Evolutionary conservation across 2,888 invertebrate species (phyloP).

Genomic region (Drosophila nr. perissopoda): DNA sequence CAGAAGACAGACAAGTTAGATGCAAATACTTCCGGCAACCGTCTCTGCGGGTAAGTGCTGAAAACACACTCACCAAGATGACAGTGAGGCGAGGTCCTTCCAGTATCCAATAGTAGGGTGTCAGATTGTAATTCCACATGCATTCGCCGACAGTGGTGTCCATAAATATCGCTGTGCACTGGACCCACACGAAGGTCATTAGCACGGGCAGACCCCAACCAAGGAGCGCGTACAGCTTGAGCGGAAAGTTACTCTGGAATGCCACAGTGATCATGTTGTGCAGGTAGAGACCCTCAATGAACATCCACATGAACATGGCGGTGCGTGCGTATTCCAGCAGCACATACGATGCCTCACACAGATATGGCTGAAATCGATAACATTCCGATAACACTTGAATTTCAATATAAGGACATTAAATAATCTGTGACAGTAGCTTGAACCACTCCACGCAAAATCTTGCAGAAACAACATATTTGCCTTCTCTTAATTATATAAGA

Average conservation of each 20-base stretch:
- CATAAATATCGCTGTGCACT: slow-evolving; percentile 87
- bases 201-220: slow-evolving; percentile 92
- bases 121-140: slow-evolving; percentile 94
- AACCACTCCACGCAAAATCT: neutral
- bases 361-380: slow-evolving; percentile 87
- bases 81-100: slow-evolving; percentile 94
- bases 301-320: slow-evolving; percentile 98
- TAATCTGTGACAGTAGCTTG: neutral
- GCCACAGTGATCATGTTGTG: slow-evolving; percentile 93
- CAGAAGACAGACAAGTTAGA: neutral
- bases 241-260: slow-evolving; percentile 87
- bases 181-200: slow-evolving; percentile 89
- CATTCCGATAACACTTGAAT: neutral
- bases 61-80: slow-evolving; percentile 88
- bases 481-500: neutral
- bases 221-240: slow-evolving; percentile 87
- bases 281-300: slow-evolving; percentile 95
- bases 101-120: slow-evolving; percentile 93
- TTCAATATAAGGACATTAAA: neutral
- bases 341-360: slow-evolving; percentile 92
- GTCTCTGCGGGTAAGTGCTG: neutral
- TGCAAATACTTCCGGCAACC: neutral
- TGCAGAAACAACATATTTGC: neutral
- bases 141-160: slow-evolving; percentile 85
- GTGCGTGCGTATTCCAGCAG: slow-evolving; percentile 95